Percentiles rank a stretch among this genome's conserved stretches.
These are phyloP conservation scores for Dasyornis broadbenti DNA, from an alignment of 2,113 vertebrate species.

Conservation along the genomic window DNA sequence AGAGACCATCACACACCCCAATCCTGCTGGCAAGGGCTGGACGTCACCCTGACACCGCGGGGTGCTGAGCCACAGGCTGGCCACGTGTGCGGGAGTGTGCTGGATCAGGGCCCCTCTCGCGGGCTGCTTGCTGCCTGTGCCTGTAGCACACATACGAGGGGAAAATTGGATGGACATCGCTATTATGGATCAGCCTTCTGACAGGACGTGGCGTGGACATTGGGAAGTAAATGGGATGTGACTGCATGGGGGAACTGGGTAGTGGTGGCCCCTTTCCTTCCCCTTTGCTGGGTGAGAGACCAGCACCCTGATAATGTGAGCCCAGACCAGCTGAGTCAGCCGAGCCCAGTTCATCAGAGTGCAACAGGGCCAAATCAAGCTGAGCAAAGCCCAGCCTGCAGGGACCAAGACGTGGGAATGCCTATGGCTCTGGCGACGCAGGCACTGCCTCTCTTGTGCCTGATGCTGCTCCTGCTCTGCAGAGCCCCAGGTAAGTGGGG, in stretches of 20 bases:
- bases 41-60: fast-evolving
- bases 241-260: neutral
- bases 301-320: too few species aligned
- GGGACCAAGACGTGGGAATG: neutral
- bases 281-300: neutral
- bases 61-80: neutral
- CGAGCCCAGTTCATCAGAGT: neutral
- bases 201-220: fast-evolving
- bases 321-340: neutral
- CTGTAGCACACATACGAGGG: neutral
- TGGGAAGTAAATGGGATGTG: neutral
- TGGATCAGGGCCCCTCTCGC: fast-evolving
- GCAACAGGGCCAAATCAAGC: fast-evolving
- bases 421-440: fast-evolving
- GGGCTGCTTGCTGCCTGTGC: fast-evolving
- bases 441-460: neutral
- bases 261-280: neutral
- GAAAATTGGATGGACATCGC: fast-evolving
- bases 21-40: neutral
- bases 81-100: fast-evolving
- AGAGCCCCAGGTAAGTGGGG: neutral
- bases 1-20: fast-evolving
- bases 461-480: neutral
- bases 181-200: fast-evolving
- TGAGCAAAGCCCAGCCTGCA: fast-evolving